phyloP scores from a whole-genome alignment of 1,140 invertebrate genomes.

The Drosophila yakuba region DNA sequence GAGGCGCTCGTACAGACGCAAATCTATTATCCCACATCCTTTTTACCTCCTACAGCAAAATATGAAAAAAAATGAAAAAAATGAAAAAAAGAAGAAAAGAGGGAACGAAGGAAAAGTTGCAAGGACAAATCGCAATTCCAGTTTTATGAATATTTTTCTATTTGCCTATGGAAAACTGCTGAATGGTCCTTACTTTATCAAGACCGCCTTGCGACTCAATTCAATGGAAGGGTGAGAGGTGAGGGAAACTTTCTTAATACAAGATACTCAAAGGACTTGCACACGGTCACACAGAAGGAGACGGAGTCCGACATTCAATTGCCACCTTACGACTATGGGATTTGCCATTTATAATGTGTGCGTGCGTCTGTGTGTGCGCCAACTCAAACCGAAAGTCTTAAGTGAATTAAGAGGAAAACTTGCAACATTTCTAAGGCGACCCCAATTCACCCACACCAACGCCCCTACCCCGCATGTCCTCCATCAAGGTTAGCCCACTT shows the following conservation, averaged over 20 bases:
- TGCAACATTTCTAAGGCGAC: conserved; percentile 70
- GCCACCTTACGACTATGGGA: conserved; percentile 34
- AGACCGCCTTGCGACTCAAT: conserved; percentile 45
- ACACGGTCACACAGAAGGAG: conserved; percentile 2
- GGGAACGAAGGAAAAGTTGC: conserved; percentile 39
- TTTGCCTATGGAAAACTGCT: conserved; percentile 79
- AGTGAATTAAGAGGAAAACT: conserved; percentile 80
- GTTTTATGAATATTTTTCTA: conserved; percentile 80
- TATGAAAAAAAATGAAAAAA: conserved; percentile 63
- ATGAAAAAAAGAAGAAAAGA: conserved; percentile 47
- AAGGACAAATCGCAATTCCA: conserved; percentile 72
- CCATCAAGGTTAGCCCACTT: conserved; percentile 69
- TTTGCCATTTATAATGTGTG: conserved; percentile 63
- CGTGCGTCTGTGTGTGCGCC: conserved; percentile 21
- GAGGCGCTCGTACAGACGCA: conserved; percentile 22
- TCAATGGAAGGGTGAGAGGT: conserved; percentile 68
- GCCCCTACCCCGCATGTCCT: neutral
- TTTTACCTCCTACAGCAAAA: conserved; percentile 37
- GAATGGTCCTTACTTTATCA: conserved; percentile 43
- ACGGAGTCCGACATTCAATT: conserved; percentile 49
- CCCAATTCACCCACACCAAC: conserved; percentile 1
- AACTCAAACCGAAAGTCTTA: conserved; percentile 71
- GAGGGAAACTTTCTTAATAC: conserved; percentile 73
- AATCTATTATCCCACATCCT: conserved; percentile 46
- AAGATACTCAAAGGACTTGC: conserved; percentile 69